These are phyloP conservation scores for Aphelocoma coerulescens DNA, from an alignment of 2,113 vertebrate genomes.

Conservation along the genomic window DNA sequence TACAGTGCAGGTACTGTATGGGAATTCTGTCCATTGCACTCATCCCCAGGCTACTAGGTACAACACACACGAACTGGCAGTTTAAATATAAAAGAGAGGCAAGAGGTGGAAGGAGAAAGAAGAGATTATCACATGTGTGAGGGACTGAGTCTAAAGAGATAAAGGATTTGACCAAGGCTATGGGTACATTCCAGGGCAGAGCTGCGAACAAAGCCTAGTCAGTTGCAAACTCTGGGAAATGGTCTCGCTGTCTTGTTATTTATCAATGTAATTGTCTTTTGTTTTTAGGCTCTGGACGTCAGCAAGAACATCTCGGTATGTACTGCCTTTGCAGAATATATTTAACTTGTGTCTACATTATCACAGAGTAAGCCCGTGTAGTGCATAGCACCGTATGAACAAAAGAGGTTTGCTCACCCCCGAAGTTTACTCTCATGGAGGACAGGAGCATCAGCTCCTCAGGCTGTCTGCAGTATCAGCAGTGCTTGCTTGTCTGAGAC, in stretches of 20 bases:
- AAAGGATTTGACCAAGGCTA: background rate
- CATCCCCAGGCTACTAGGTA: background rate
- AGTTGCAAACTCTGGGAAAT: background rate
- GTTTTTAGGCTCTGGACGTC: background rate
- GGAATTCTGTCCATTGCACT: background rate
- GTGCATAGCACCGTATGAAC: background rate
- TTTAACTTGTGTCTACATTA: background rate
- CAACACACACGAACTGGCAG: background rate
- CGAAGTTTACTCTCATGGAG: rapidly evolving
- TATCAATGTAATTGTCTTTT: background rate
- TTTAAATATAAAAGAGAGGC: background rate
- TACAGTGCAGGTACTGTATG: background rate
- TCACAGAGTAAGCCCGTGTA: background rate
- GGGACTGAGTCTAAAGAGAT: background rate
- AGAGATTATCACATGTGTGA: background rate
- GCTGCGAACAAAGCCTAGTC: background rate
- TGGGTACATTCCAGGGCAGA: background rate
- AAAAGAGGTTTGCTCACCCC: background rate
- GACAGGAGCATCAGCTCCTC: background rate
- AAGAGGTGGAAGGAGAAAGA: background rate
- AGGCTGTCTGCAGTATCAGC: background rate
- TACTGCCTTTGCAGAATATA: background rate
- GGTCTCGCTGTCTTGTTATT: background rate
- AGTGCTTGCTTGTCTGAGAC: background rate
- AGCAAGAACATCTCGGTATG: conserved; percentile 41